A percentile compares a stretch with the other conserved stretches of the same genome.
phyloP scores from a whole-genome alignment of 2,113 vertebrate genomes.

The Formicarius rufipectus region DNA sequence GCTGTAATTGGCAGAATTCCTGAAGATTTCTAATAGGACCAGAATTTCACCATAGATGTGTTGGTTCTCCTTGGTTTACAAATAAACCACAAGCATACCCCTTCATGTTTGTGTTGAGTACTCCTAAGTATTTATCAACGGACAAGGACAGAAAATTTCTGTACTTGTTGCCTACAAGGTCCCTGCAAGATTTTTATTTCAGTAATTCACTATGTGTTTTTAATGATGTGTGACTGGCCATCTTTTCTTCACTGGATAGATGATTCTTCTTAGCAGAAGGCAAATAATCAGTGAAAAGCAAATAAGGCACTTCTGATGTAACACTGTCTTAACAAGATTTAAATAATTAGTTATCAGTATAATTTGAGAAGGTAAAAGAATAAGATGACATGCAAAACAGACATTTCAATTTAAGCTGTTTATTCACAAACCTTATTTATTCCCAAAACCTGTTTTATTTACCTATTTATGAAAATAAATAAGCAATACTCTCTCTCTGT shows the following conservation, averaged over 20 bases:
- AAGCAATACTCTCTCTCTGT: background rate
- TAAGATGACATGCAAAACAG: background rate
- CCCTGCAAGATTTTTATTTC: background rate
- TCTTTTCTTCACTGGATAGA: background rate
- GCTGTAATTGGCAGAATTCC: conserved; percentile 33
- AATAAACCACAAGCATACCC: conserved; percentile 1
- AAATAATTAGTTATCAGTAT: background rate
- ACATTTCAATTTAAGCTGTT: background rate
- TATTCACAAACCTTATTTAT: background rate
- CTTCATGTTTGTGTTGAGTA: conserved; percentile 12
- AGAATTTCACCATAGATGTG: background rate
- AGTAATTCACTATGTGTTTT: background rate
- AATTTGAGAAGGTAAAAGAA: background rate
- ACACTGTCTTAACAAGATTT: background rate
- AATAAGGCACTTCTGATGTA: background rate
- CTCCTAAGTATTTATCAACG: background rate
- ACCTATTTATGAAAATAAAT: background rate
- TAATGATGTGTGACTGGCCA: background rate
- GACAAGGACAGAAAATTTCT: background rate
- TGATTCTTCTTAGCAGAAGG: background rate
- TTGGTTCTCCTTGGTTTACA: background rate
- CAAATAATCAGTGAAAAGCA: background rate
- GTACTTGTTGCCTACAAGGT: background rate
- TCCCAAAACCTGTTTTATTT: background rate
- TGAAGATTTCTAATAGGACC: background rate